Percentiles rank a stretch among this genome's conserved stretches.
These are phyloP conservation scores for Sebastes paucispinis DNA, from an alignment of 2,797 vertebrate species.

Conservation along the genomic window DNA sequence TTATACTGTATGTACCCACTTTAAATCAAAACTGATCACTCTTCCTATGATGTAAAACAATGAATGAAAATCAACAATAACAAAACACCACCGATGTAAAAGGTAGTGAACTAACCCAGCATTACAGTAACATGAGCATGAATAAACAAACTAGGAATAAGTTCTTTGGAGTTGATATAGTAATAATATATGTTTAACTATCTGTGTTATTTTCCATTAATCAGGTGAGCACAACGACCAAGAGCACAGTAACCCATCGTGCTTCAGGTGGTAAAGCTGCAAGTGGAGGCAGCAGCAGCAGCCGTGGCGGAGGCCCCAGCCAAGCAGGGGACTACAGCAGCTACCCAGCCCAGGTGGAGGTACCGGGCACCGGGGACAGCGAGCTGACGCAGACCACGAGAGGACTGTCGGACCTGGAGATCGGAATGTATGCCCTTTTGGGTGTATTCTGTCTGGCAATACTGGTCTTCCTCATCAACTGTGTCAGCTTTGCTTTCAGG, in stretches of 20 bases:
- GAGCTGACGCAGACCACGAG: conserved; percentile 88
- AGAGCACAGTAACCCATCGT: conserved; percentile 79
- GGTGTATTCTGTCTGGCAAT: conserved; percentile 97
- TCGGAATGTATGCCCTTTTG: conserved; percentile 96
- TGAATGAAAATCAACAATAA: neutral
- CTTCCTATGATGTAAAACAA: neutral
- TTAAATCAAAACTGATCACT: neutral
- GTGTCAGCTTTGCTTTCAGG: conserved; percentile 96
- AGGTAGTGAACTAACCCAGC: neutral
- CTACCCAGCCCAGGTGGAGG: conserved; percentile 86
- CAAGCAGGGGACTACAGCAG: conserved; percentile 83
- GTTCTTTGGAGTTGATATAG: neutral
- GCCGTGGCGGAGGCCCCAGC: conserved; percentile 74
- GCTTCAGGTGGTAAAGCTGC: conserved; percentile 74
- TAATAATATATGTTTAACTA: neutral
- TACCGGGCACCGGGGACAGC: conserved; percentile 80
- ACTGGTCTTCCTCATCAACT: conserved; percentile 97
- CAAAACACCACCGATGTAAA: neutral
- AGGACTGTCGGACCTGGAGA: conserved; percentile 94
- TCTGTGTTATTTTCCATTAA: neutral
- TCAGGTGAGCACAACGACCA: conserved; percentile 85
- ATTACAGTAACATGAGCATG: neutral
- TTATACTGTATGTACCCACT: neutral
- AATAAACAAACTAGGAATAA: neutral
- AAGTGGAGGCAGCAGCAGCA: conserved; percentile 70